Percentiles rank a stretch among this genome's conserved stretches.
Conservation (phyloP, 2,797 vertebrate species). For the Intellagama lesueurii region DNA sequence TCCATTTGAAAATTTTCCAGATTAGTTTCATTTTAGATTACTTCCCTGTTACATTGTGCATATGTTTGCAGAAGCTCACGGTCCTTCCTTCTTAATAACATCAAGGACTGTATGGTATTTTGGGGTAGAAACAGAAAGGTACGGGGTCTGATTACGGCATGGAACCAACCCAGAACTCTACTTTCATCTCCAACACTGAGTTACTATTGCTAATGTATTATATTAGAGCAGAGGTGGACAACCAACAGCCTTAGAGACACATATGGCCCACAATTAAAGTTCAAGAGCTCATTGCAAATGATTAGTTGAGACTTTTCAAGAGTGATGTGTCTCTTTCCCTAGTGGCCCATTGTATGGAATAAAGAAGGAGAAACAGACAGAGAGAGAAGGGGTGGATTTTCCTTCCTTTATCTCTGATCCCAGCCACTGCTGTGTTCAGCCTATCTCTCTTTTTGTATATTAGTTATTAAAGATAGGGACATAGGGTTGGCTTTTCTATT, state of each 20-base stretch:
- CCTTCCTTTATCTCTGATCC: not conserved
- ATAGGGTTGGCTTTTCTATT: no score
- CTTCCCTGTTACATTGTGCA: not conserved
- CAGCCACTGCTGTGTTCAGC: not conserved
- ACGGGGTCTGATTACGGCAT: not conserved
- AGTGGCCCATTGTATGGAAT: not conserved
- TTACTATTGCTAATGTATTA: not conserved
- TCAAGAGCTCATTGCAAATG: not conserved
- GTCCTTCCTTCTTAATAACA: slow-evolving; percentile 44
- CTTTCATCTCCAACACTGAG: not conserved
- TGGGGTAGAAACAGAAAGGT: not conserved
- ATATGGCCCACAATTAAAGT: not conserved
- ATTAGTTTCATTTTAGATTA: slow-evolving; percentile 28
- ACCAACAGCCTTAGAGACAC: not conserved
- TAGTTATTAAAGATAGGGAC: not conserved
- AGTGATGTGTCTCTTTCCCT: not conserved
- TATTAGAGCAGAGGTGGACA: not conserved
- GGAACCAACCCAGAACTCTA: not conserved
- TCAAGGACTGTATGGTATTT: not conserved
- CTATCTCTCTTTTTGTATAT: not conserved
- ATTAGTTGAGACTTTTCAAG: not conserved
- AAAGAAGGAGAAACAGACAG: not conserved
- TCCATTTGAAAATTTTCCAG: slow-evolving; percentile 9
- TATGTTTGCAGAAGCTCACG: slow-evolving; percentile 10
- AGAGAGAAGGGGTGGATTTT: not conserved